Conservation (phyloP, 2,888 invertebrate genomes). For the Morinoia aosen region DNA sequence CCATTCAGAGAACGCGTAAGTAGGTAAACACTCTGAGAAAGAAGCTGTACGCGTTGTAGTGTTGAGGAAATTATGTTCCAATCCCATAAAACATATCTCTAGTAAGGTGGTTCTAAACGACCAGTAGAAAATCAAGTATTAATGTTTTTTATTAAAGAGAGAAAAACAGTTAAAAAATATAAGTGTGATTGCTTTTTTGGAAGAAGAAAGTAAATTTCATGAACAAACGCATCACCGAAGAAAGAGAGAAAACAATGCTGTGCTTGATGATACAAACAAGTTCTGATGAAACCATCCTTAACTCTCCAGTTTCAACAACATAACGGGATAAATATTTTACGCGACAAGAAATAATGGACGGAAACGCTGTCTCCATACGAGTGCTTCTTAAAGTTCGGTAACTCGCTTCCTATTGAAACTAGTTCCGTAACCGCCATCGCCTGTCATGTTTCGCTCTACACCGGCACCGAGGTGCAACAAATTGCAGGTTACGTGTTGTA, state of each 20-base stretch:
- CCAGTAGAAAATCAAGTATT: not conserved
- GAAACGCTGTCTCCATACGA: not conserved
- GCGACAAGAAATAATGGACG: not conserved
- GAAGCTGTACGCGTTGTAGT: not conserved
- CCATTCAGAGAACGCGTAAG: not conserved
- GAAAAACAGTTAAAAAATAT: not conserved
- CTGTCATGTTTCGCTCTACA: not conserved
- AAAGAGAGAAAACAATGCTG: not conserved
- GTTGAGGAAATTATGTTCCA: too few species aligned
- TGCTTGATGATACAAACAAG: not conserved
- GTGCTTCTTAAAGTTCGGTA: not conserved
- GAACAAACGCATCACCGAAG: not conserved
- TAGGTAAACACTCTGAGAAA: not conserved
- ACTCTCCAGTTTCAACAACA: not conserved
- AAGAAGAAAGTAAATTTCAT: not conserved
- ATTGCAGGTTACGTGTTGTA: not conserved
- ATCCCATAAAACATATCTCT: too few species aligned
- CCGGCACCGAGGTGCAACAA: not conserved
- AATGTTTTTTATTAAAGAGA: not conserved
- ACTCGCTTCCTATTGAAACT: not conserved
- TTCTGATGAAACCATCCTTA: not conserved
- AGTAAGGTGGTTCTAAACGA: not conserved
- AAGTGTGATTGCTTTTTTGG: not conserved
- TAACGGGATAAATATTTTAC: not conserved
- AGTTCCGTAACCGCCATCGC: not conserved